A percentile compares a stretch with the other conserved stretches of the same genome.
Evolutionary conservation across 2,113 vertebrate genomes (phyloP).

Genomic region (Bucco capensis): DNA sequence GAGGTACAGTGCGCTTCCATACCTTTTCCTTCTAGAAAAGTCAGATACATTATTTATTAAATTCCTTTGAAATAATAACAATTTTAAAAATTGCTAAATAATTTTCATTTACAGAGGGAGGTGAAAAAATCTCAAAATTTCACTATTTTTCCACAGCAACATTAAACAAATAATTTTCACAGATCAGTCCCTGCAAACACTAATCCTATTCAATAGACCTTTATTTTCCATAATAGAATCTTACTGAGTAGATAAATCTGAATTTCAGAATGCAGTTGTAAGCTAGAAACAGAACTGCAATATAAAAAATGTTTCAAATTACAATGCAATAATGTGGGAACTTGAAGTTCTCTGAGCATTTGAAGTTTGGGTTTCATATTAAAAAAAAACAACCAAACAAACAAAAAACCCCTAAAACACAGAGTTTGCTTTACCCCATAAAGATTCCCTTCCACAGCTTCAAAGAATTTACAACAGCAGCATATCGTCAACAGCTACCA

Average conservation of each 20-base stretch:
- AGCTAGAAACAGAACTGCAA: neutral
- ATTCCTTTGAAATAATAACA: neutral
- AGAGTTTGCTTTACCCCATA: neutral
- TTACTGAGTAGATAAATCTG: neutral
- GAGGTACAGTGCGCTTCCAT: neutral
- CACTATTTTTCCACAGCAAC: neutral
- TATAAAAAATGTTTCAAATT: neutral
- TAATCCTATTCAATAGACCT: neutral
- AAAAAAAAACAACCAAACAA: neutral
- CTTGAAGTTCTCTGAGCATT: neutral
- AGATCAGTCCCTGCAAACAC: neutral
- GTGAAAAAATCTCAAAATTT: too few relatives aligned
- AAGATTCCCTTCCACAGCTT: neutral
- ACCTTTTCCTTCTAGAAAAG: neutral
- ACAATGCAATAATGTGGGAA: neutral
- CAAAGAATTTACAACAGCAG: neutral
- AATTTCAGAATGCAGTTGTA: neutral
- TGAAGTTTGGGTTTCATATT: neutral
- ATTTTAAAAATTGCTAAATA: neutral
- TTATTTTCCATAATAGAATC: neutral
- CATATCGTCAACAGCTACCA: neutral
- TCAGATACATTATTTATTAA: neutral
- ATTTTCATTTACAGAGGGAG: neutral
- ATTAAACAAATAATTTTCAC: neutral
- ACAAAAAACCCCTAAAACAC: neutral